Percentiles rank a stretch among this genome's conserved stretches.
These are phyloP conservation scores for Xenopus tropicalis DNA, from an alignment of 2,113 vertebrate genomes.

Conservation along the genomic window DNA sequence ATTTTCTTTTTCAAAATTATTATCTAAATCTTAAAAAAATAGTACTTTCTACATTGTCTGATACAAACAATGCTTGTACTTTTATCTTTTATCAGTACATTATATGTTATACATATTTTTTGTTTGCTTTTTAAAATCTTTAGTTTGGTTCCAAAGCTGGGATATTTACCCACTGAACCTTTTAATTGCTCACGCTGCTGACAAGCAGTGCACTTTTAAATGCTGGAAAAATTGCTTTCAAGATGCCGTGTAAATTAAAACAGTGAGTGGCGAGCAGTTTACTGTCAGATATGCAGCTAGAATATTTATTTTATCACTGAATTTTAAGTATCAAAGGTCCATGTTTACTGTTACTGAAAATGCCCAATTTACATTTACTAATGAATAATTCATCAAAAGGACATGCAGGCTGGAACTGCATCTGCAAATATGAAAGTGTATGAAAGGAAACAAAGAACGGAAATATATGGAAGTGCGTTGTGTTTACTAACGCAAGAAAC, in stretches of 20 bases:
- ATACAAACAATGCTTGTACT: too few relatives aligned
- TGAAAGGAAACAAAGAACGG: slow-evolving; percentile 18
- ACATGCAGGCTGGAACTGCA: slow-evolving; percentile 36
- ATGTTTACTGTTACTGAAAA: slow-evolving; percentile 44
- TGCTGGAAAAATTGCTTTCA: slow-evolving; percentile 38
- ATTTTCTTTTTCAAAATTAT: too few relatives aligned
- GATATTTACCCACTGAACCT: slow-evolving; percentile 33
- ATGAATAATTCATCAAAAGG: slow-evolving; percentile 46
- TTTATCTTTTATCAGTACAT: too few relatives aligned
- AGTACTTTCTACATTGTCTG: too few relatives aligned
- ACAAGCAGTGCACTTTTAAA: slow-evolving; percentile 38
- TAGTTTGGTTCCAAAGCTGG: not conserved
- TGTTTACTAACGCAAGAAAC: too few relatives aligned
- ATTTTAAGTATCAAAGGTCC: slow-evolving; percentile 45
- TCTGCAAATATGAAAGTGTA: slow-evolving; percentile 24
- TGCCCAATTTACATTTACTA: slow-evolving; percentile 43
- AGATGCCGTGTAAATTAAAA: slow-evolving; percentile 40
- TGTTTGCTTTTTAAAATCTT: slow-evolving; percentile 1
- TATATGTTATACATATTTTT: too few relatives aligned
- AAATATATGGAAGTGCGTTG: not conserved
- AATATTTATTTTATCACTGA: slow-evolving; percentile 41
- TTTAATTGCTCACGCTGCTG: slow-evolving; percentile 39
- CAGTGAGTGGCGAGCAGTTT: slow-evolving; percentile 36
- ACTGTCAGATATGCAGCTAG: slow-evolving; percentile 37
- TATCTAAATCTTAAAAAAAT: too few relatives aligned